Evolutionary conservation across 2,888 invertebrate genomes (phyloP).

Genomic region (Yponomeuta plumbellus): DNA sequence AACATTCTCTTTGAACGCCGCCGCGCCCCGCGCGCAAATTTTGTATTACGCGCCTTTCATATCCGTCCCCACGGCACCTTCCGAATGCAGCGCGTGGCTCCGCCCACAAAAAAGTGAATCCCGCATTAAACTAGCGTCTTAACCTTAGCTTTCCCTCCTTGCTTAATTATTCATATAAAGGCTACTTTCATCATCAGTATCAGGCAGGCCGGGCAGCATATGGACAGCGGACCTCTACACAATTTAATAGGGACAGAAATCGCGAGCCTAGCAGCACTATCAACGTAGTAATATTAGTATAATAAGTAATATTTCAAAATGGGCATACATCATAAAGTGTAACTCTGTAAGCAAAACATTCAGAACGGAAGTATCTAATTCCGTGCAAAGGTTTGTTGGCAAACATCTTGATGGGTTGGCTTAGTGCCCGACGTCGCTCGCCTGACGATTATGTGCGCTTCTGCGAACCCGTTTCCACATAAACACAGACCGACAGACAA

Average conservation of each 20-base stretch:
- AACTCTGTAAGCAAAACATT: slow-evolving; percentile 15
- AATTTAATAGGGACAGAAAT: not conserved
- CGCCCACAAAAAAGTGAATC: too few relatives aligned
- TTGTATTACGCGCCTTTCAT: too few relatives aligned
- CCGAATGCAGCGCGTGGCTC: too few relatives aligned
- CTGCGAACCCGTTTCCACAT: slow-evolving; percentile 14
- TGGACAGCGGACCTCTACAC: not conserved
- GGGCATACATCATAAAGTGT: slow-evolving; percentile 11
- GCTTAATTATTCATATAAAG: not conserved
- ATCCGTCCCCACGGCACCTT: too few relatives aligned
- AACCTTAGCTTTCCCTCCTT: not conserved
- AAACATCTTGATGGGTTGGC: slow-evolving; percentile 18
- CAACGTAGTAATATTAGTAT: not conserved
- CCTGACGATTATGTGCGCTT: slow-evolving; percentile 12
- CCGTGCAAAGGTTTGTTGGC: slow-evolving; percentile 17
- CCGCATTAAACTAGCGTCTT: too few relatives aligned
- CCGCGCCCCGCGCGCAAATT: too few relatives aligned
- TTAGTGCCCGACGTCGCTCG: slow-evolving; percentile 15
- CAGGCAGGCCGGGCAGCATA: not conserved
- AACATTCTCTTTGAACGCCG: too few relatives aligned
- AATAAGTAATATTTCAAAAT: slow-evolving; percentile 7
- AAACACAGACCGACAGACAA: slow-evolving; percentile 14
- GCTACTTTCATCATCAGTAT: not conserved
- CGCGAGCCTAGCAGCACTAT: not conserved
- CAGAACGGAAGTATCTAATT: slow-evolving; percentile 14